Percentiles rank a stretch among this genome's conserved stretches.
Evolutionary conservation across 2,797 vertebrate species (phyloP).

Genomic region (Kryptolebias ocellatus): DNA sequence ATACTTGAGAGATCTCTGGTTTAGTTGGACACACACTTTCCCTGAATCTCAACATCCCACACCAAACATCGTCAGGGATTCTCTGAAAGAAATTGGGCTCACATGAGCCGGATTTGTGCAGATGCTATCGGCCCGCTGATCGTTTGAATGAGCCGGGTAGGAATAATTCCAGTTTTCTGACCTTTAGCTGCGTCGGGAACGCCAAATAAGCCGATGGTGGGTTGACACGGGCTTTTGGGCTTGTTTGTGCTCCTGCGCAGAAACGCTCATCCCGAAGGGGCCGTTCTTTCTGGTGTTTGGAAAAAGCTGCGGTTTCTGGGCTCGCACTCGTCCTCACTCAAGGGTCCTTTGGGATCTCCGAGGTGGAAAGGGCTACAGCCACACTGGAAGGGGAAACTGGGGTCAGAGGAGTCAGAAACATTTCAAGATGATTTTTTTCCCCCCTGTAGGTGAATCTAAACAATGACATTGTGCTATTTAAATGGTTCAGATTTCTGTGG

Average conservation of each 20-base stretch:
- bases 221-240: constrained; percentile 25
- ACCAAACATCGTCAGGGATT: constrained; percentile 46
- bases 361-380: constrained; percentile 66
- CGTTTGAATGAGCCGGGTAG: constrained; percentile 20
- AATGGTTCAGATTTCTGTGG: constrained; percentile 56
- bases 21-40: constrained; percentile 32
- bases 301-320: constrained; percentile 75
- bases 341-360: constrained; percentile 71
- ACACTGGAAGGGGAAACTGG: constrained; percentile 47
- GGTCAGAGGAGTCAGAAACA: constrained; percentile 65
- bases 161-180: constrained; percentile 36
- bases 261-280: constrained; percentile 44
- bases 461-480: constrained; percentile 46
- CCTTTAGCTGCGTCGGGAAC: constrained; percentile 24
- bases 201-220: constrained; percentile 30
- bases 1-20: constrained; percentile 31
- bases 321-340: constrained; percentile 67
- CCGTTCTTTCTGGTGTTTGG: constrained; percentile 69
- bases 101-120: constrained; percentile 34
- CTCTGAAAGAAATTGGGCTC: constrained; percentile 58
- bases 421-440: constrained; percentile 62
- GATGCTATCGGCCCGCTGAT: constrained; percentile 28
- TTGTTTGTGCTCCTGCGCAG: constrained; percentile 43
- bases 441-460: constrained; percentile 29
- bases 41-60: constrained; percentile 47